These are phyloP conservation scores for Centruroides vittatus DNA, from an alignment of 1,140 invertebrate species.

Conservation along the genomic window DNA sequence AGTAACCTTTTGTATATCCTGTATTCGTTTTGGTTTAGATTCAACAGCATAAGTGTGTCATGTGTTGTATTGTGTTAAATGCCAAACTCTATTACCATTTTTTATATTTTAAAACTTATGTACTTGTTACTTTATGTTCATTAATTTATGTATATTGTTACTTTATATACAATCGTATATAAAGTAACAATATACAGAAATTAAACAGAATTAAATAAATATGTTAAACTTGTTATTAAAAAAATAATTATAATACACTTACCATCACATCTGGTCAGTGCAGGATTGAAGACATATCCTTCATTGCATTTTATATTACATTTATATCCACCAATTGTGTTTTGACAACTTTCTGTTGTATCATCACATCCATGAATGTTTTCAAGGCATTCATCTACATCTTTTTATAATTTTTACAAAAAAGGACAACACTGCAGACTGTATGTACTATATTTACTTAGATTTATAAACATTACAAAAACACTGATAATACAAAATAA, in stretches of 20 bases:
- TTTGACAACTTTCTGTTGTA: conserved; percentile 66
- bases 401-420: conserved; percentile 13
- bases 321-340: conserved; percentile 69
- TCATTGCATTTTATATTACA: conserved; percentile 55
- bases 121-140: too few species aligned
- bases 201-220: too few species aligned
- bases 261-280: conserved; percentile 51
- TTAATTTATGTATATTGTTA: too few species aligned
- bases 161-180: too few species aligned
- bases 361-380: conserved; percentile 38
- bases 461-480: conserved; percentile 47
- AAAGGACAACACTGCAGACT: conserved; percentile 16
- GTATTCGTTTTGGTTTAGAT: too few species aligned
- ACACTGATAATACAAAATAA: conserved; percentile 54
- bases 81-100: too few species aligned
- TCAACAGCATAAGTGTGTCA: too few species aligned
- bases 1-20: too few species aligned
- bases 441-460: conserved; percentile 26
- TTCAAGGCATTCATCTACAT: conserved; percentile 79
- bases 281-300: conserved; percentile 51
- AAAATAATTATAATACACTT: conserved; percentile 18
- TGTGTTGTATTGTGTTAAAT: too few species aligned
- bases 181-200: too few species aligned
- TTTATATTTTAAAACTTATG: too few species aligned
- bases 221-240: too few species aligned